Evolutionary conservation across 2,888 invertebrate species (phyloP).

Genomic region (Allygus modestus): DNA sequence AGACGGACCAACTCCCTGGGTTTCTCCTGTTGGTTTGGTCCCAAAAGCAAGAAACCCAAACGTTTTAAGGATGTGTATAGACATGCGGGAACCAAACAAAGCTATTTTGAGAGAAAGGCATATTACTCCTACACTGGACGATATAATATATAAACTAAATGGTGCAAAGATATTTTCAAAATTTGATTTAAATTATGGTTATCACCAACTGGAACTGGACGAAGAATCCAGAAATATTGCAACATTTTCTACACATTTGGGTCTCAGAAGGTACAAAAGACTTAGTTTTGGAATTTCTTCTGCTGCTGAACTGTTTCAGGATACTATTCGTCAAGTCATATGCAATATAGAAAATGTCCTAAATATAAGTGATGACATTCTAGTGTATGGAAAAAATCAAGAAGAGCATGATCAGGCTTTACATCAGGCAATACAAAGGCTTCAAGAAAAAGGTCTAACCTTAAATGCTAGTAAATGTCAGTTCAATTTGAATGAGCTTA

Average conservation of each 20-base stretch:
- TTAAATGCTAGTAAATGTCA: not conserved
- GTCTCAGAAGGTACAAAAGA: not conserved
- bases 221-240: not conserved
- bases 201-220: not conserved
- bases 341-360: not conserved
- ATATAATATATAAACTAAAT: not conserved
- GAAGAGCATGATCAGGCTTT: not conserved
- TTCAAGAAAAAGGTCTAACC: not conserved
- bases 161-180: not conserved
- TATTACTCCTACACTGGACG: not conserved
- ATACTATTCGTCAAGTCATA: not conserved
- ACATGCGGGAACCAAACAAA: not conserved
- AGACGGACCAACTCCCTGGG: not conserved
- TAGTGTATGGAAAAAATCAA: not conserved
- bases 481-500: not conserved
- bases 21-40: not conserved
- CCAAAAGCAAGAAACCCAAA: not conserved
- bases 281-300: not conserved
- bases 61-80: not conserved
- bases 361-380: not conserved
- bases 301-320: not conserved
- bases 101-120: not conserved
- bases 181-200: not conserved
- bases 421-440: not conserved
- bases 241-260: not conserved